Percentiles rank a stretch among this genome's conserved stretches.
Conservation (phyloP, 2,888 invertebrate genomes). For the Erynnis tages region DNA sequence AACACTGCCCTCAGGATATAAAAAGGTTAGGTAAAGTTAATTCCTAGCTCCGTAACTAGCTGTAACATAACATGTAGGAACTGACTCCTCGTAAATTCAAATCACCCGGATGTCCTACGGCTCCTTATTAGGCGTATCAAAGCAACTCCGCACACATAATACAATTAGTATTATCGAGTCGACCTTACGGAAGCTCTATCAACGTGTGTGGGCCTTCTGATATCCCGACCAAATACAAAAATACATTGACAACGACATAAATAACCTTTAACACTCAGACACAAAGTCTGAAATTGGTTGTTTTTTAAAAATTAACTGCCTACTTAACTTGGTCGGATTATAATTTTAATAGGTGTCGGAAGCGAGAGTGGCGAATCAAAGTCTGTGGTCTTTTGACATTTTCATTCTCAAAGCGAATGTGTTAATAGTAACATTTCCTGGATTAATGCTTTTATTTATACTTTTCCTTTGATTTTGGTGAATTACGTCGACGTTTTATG, state of each 20-base stretch:
- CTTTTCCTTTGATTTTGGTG: slow-evolving; percentile 40
- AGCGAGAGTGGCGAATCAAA: slow-evolving; percentile 45
- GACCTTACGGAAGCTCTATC: slow-evolving; percentile 51
- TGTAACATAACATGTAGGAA: no score
- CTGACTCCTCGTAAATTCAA: slow-evolving; percentile 2
- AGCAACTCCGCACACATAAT: slow-evolving; percentile 5
- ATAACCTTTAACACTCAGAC: not conserved
- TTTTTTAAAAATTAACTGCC: slow-evolving; percentile 1
- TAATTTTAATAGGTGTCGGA: slow-evolving; percentile 45
- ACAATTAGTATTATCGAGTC: slow-evolving; percentile 26
- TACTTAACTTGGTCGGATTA: slow-evolving; percentile 30
- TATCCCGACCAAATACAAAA: slow-evolving; percentile 31
- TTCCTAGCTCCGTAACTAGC: no score
- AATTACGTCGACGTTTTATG: slow-evolving; percentile 17
- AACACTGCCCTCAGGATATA: no score
- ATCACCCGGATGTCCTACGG: slow-evolving; percentile 18
- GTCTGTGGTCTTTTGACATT: slow-evolving; percentile 42
- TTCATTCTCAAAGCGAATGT: slow-evolving; percentile 41
- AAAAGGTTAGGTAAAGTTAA: no score
- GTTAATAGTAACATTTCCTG: slow-evolving; percentile 47
- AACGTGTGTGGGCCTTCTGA: slow-evolving; percentile 61
- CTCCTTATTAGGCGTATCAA: slow-evolving; percentile 13
- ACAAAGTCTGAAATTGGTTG: not conserved
- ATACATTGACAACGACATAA: not conserved
- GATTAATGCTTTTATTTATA: slow-evolving; percentile 38